These are phyloP conservation scores for Thryonomys swinderianus DNA, from an alignment of 2,113 vertebrate genomes.

Conservation along the genomic window DNA sequence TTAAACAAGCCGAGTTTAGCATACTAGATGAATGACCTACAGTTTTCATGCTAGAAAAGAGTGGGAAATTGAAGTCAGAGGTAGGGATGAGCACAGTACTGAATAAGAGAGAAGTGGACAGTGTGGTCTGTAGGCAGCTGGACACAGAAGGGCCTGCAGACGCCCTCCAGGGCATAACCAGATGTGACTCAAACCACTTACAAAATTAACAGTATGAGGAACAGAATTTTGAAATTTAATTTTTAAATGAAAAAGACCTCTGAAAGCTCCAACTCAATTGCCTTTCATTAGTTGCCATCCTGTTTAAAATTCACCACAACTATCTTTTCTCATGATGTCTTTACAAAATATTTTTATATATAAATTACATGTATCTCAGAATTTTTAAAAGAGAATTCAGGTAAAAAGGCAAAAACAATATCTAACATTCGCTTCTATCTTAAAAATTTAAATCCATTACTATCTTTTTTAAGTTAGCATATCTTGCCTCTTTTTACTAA, in stretches of 20 bases:
- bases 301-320: slow-evolving; percentile 35
- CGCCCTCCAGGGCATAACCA: background rate
- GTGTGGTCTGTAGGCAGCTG: background rate
- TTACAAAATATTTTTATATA: slow-evolving; percentile 27
- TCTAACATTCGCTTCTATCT: background rate
- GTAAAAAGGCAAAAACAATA: background rate
- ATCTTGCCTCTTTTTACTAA: slow-evolving; percentile 28
- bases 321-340: background rate
- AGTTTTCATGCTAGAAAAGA: background rate
- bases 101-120: background rate
- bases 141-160: background rate
- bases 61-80: background rate
- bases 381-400: slow-evolving; percentile 31
- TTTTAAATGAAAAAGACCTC: slow-evolving; percentile 27
- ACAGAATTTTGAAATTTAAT: slow-evolving; percentile 23
- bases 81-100: background rate
- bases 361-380: background rate
- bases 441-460: slow-evolving; percentile 33
- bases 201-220: slow-evolving; percentile 31
- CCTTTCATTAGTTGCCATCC: background rate
- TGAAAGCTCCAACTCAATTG: slow-evolving; percentile 11
- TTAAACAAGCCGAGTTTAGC: background rate
- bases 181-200: slow-evolving; percentile 1
- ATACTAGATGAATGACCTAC: background rate
- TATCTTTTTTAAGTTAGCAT: background rate